Evolutionary conservation across 2,888 invertebrate species (phyloP), one percentile per base, ranked within the genome.

Genomic region (Nudaria mundana): DNA sequence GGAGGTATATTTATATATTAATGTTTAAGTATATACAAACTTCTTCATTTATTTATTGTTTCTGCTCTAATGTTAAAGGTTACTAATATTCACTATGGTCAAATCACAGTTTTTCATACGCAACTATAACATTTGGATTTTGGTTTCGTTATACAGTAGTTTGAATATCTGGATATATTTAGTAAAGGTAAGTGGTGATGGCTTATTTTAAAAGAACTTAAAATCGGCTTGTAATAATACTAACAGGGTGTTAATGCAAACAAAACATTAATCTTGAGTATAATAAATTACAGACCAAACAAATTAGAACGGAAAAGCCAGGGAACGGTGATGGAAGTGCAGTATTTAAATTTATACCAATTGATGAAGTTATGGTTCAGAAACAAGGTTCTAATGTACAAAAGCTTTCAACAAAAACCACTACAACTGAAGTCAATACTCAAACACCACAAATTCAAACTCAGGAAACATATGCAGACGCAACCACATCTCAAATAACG

Each of bases 1-100:
- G 75, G 87, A 90, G 90, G 91, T 91, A 90, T 90, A 83, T 73
- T 76, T 54, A 78, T 55, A 77, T 75, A 74, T 71, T 66, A n/a
- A n/a, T n/a, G n/a, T n/a, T n/a, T n/a, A n/a, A n/a, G 74, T 78
- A 67, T 68, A 55, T 71, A 50, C 39, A 46, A 57, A 60, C 57
- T 72, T 66, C 60, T 43, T 47, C 58, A 59, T 59, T 52, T 62
- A 59, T 66, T 60, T 60, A 66, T 56, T 48, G 47, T 46, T 38
- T 55, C 35, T 58, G 47, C 48, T 49, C 28, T 55, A 52, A 48
- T 37, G 41, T 44, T 32, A 44, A 45, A 40, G 47, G 60, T 54
- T 44, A 52, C 48, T 52, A 54, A 53, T 39, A 24, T 40, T 46
- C 42, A 52, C 50, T 38, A 40, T 44, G 37, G 50, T 41, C 38